These are phyloP conservation scores for Morus bassanus DNA, from an alignment of 2,797 vertebrate genomes.

Conservation along the genomic window DNA sequence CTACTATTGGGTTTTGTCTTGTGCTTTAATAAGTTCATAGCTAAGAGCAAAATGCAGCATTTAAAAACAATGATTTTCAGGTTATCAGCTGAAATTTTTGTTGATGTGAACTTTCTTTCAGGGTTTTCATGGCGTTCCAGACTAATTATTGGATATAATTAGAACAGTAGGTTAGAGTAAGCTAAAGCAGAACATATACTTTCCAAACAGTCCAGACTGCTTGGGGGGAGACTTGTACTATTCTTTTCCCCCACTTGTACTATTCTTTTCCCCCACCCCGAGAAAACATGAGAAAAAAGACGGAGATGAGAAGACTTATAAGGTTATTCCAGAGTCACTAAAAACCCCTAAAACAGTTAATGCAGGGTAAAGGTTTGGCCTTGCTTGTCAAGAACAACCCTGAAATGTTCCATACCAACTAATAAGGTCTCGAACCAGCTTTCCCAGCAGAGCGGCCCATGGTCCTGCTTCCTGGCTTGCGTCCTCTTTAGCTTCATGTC, in stretches of 20 bases:
- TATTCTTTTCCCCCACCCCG: background rate
- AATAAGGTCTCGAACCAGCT: background rate
- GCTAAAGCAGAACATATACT: background rate
- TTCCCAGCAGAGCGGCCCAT: background rate
- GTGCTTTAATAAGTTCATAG: constrained; percentile 12
- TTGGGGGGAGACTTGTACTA: background rate
- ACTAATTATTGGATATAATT: constrained; percentile 55
- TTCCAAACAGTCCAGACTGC: background rate
- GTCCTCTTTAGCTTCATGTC: background rate
- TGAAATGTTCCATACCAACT: background rate
- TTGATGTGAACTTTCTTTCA: background rate
- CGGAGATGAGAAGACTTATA: background rate
- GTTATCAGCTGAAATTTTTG: constrained; percentile 3
- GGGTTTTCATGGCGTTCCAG: constrained; percentile 21
- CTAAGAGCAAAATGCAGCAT: constrained; percentile 25
- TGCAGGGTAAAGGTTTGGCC: background rate
- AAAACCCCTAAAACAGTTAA: background rate
- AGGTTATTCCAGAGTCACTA: background rate
- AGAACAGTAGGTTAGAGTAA: constrained; percentile 23
- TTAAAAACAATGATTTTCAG: constrained; percentile 10
- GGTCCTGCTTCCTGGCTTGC: background rate
- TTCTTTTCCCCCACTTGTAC: background rate
- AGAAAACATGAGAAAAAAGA: background rate
- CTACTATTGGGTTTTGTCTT: background rate
- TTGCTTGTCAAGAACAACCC: background rate